A percentile compares a stretch with the other conserved stretches of the same genome.
Evolutionary conservation across 64 coral and sea anemone genomes (phyloP).

Genomic region (Acropora tenuis): DNA sequence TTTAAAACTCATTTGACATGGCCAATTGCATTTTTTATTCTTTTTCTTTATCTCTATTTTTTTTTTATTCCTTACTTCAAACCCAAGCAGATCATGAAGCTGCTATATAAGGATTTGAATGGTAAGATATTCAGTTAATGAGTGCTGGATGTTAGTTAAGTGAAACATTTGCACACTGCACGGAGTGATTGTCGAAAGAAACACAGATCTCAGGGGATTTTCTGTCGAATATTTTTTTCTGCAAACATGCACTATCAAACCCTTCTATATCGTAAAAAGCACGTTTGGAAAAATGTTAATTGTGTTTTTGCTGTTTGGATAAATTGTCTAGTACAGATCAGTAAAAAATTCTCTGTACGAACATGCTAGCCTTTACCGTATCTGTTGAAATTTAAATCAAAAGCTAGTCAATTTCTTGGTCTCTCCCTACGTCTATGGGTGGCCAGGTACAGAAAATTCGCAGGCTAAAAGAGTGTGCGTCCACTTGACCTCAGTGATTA

Average conservation of each 20-base stretch:
- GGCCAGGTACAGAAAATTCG: no score
- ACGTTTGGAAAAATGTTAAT: neutral
- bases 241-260: neutral
- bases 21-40: neutral
- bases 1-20: neutral
- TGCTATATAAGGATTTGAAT: neutral
- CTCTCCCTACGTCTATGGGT: no score
- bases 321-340: slow-evolving; percentile 11
- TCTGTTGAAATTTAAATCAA: no score
- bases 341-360: neutral
- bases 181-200: slow-evolving; percentile 1
- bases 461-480: no score
- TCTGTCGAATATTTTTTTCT: neutral
- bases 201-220: neutral
- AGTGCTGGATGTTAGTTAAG: neutral
- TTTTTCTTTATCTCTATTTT: neutral
- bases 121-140: neutral
- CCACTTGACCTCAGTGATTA: no score
- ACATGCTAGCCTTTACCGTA: neutral
- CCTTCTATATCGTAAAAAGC: neutral
- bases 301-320: neutral
- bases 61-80: neutral
- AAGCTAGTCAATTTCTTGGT: no score
- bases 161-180: neutral
- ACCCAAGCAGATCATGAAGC: neutral